Evolutionary conservation across 2,113 vertebrate species (phyloP).

Genomic region (Oreochromis niloticus): DNA sequence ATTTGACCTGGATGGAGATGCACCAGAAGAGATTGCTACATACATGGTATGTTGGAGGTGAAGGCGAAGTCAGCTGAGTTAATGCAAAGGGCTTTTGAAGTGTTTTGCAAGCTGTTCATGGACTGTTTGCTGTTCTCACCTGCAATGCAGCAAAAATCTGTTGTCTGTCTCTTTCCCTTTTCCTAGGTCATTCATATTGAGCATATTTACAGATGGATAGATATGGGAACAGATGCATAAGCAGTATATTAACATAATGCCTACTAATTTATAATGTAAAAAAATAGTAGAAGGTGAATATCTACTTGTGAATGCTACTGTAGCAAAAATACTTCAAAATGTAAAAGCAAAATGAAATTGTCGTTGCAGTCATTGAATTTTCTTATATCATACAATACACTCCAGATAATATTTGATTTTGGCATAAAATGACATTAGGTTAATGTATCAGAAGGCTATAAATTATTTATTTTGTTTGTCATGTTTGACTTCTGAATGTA

Average conservation of each 20-base stretch:
- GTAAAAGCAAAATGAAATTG: background rate
- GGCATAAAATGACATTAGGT: background rate
- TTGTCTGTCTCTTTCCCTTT: background rate
- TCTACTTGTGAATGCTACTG: background rate
- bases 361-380: background rate
- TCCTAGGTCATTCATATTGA: background rate
- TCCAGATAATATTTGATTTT: background rate
- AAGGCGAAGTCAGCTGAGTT: background rate
- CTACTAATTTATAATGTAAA: background rate
- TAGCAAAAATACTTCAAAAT: background rate
- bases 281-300: background rate
- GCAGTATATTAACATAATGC: background rate
- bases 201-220: background rate
- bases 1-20: conserved; percentile 95
- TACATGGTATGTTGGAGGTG: conserved; percentile 83
- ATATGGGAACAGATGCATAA: background rate
- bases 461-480: background rate
- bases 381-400: background rate
- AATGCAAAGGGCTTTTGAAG: background rate
- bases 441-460: background rate
- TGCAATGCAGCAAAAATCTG: conserved; percentile 53
- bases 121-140: conserved; percentile 5
- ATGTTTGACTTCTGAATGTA: background rate
- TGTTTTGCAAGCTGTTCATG: background rate
- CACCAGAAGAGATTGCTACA: conserved; percentile 92